Evolutionary conservation across 2,113 vertebrate genomes (phyloP).

Genomic region (Lathamus discolor): DNA sequence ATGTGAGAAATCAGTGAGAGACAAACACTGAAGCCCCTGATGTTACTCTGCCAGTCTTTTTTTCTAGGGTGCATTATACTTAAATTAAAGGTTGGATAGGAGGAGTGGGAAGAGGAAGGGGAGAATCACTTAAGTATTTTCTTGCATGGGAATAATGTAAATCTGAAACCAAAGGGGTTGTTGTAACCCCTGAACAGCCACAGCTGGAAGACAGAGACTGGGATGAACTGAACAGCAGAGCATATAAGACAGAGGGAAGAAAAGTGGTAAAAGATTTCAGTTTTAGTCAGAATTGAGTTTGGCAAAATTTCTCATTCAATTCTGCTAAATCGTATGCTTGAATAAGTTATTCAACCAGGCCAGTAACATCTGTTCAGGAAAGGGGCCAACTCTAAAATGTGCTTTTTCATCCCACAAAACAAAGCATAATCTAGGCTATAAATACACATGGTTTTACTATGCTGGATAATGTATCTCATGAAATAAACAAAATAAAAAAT

Average conservation of each 20-base stretch:
- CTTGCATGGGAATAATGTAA: not conserved
- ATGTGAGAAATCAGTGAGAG: slow-evolving; percentile 7
- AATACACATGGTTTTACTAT: slow-evolving; percentile 46
- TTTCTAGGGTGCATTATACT: not conserved
- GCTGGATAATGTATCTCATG: not conserved
- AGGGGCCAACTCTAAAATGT: slow-evolving; percentile 57
- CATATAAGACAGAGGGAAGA: not conserved
- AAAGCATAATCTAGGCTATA: slow-evolving; percentile 60
- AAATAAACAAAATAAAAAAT: not conserved
- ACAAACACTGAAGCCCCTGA: not conserved
- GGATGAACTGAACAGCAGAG: not conserved
- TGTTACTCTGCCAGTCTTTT: not conserved
- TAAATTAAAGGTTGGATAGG: not conserved
- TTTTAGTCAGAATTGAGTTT: slow-evolving; percentile 33
- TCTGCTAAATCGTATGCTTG: slow-evolving; percentile 18
- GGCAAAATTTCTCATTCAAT: slow-evolving; percentile 54
- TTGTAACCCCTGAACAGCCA: not conserved
- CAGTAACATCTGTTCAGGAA: slow-evolving; percentile 66
- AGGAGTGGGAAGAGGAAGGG: not conserved
- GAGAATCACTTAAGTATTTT: not conserved
- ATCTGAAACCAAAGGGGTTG: not conserved
- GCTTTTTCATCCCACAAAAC: slow-evolving; percentile 56
- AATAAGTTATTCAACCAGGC: slow-evolving; percentile 57
- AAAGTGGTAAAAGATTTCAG: slow-evolving; percentile 35
- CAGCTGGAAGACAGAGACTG: not conserved